These are phyloP conservation scores for Zaprionus tsacasi DNA, from an alignment of 1,140 invertebrate genomes.

Conservation along the genomic window DNA sequence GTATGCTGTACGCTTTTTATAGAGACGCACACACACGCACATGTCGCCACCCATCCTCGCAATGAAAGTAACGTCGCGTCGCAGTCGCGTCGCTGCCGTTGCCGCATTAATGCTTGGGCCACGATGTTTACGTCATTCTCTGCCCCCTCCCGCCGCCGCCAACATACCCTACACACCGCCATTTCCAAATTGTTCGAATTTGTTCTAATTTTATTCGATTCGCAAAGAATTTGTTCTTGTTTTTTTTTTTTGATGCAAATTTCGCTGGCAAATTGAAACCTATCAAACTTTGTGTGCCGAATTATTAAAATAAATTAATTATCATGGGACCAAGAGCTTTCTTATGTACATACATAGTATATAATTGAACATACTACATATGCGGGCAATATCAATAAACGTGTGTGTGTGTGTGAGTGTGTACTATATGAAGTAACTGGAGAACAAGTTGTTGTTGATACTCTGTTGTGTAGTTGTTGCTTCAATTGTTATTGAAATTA, in stretches of 20 bases:
- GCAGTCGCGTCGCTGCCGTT: conserved; percentile 25
- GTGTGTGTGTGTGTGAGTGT: neutral
- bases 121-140: conserved; percentile 64
- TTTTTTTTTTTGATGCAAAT: neutral
- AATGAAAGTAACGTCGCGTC: conserved; percentile 26
- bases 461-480: conserved; percentile 28
- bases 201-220: conserved; percentile 51
- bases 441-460: conserved; percentile 57
- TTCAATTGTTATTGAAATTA: conserved; percentile 19
- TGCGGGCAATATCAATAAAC: conserved; percentile 30
- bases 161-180: neutral
- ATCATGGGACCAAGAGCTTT: conserved; percentile 14
- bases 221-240: neutral
- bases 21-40: conserved; percentile 1
- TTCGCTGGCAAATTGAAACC: conserved; percentile 1
- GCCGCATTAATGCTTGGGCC: conserved; percentile 27
- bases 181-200: conserved; percentile 31
- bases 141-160: neutral
- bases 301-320: conserved; percentile 40
- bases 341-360: conserved; percentile 9
- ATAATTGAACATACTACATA: neutral
- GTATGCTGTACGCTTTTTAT: neutral
- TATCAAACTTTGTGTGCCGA: conserved; percentile 15
- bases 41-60: conserved; percentile 23
- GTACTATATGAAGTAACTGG: conserved; percentile 2